Evolutionary conservation across 2,888 invertebrate species (phyloP).

Genomic region (Augochlorella aurata): DNA sequence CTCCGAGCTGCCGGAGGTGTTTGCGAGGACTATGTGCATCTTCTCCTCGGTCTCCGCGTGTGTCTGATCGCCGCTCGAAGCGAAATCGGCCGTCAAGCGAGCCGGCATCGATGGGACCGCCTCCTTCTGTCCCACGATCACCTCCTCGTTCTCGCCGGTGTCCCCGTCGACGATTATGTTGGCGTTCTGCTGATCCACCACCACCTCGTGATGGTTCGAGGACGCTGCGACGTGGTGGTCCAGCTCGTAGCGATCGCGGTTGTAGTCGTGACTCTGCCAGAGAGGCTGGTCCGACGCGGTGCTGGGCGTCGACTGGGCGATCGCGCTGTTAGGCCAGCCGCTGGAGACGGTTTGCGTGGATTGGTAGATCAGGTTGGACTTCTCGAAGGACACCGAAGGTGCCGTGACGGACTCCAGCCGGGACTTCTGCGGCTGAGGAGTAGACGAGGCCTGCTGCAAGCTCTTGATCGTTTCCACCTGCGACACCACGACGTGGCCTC

Average conservation of each 20-base stretch:
- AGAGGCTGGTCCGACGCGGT: slow-evolving; percentile 32
- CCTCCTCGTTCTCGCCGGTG: slow-evolving; percentile 71
- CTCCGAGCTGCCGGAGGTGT: slow-evolving; percentile 61
- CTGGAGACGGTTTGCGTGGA: slow-evolving; percentile 80
- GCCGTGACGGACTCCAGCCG: slow-evolving; percentile 67
- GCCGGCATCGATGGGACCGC: neutral
- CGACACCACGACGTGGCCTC: slow-evolving; percentile 30
- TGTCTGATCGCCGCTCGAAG: neutral
- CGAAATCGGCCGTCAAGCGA: slow-evolving; percentile 11
- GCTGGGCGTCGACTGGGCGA: slow-evolving; percentile 44
- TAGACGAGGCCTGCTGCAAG: slow-evolving; percentile 53
- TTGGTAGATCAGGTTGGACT: slow-evolving; percentile 86
- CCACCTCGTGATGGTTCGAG: slow-evolving; percentile 71
- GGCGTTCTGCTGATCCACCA: slow-evolving; percentile 73
- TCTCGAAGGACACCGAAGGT: slow-evolving; percentile 84
- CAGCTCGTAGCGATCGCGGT: slow-evolving; percentile 62
- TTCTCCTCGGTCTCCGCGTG: slow-evolving; percentile 44
- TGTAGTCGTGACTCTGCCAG: slow-evolving; percentile 69
- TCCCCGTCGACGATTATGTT: slow-evolving; percentile 76
- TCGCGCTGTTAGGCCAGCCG: slow-evolving; percentile 66
- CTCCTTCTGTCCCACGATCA: slow-evolving; percentile 73
- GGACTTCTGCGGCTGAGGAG: slow-evolving; percentile 49
- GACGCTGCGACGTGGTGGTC: slow-evolving; percentile 71
- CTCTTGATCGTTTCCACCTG: slow-evolving; percentile 68
- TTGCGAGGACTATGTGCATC: slow-evolving; percentile 75